A percentile compares a stretch with the other conserved stretches of the same genome.
phyloP scores from a whole-genome alignment of 2,888 invertebrate genomes.

The Eupelmus urozonus region DNA sequence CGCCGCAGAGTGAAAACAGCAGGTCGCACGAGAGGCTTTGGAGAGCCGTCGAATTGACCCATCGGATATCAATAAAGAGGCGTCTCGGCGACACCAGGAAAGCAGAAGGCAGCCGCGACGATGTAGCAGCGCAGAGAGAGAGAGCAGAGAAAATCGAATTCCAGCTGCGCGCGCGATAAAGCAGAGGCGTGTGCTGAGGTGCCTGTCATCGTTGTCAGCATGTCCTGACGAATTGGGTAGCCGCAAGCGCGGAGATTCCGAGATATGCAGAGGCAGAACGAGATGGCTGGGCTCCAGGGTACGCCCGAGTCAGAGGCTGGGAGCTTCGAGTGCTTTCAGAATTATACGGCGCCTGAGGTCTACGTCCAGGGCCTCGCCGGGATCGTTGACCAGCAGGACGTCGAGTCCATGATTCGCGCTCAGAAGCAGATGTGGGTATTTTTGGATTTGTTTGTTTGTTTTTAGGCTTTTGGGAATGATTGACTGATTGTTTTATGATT shows the following conservation, averaged over 20 bases:
- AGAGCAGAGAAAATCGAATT: constrained; percentile 43
- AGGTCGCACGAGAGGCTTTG: too few relatives aligned
- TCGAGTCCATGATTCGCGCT: constrained; percentile 91
- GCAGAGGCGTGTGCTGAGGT: not conserved
- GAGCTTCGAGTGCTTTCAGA: constrained; percentile 93
- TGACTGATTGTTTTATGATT: constrained; percentile 29
- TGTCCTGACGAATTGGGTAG: constrained; percentile 30
- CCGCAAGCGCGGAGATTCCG: not conserved
- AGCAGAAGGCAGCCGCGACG: constrained; percentile 39
- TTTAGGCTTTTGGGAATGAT: too few relatives aligned
- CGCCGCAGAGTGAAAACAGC: too few relatives aligned
- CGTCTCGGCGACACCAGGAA: constrained; percentile 49
- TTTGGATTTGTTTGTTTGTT: not conserved
- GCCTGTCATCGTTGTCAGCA: not conserved
- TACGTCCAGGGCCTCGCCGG: constrained; percentile 95
- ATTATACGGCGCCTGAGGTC: constrained; percentile 93
- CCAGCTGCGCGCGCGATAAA: not conserved
- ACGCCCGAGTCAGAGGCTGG: constrained; percentile 79
- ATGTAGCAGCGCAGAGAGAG: constrained; percentile 6
- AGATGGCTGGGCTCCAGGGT: constrained; percentile 75
- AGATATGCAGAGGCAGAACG: too few relatives aligned
- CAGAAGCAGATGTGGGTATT: constrained; percentile 92
- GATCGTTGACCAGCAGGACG: constrained; percentile 93
- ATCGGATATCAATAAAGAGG: constrained; percentile 58
- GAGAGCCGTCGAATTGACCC: constrained; percentile 39